phyloP scores from a whole-genome alignment of 1,140 invertebrate genomes.

The Trigoniulus corallinus region DNA sequence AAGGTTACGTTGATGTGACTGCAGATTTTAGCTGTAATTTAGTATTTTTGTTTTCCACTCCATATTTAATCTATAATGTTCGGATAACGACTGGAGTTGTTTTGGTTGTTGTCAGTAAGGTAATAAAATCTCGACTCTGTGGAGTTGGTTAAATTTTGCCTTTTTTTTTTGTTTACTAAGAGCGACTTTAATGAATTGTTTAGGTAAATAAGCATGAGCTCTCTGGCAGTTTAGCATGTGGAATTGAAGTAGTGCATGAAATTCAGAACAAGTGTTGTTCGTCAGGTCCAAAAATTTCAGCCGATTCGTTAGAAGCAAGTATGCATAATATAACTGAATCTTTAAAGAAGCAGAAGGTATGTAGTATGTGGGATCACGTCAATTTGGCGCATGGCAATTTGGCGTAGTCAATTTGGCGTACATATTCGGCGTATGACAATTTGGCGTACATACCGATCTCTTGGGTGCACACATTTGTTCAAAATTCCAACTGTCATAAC shows the following conservation, averaged over 20 bases:
- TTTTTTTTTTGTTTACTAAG: too few relatives aligned
- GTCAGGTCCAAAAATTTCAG: background rate
- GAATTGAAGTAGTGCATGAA: background rate
- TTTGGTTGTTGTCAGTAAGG: background rate
- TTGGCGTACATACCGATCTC: too few relatives aligned
- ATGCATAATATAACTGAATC: background rate
- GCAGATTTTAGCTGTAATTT: slow-evolving; percentile 12
- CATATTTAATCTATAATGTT: slow-evolving; percentile 41
- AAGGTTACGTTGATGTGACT: slow-evolving; percentile 15
- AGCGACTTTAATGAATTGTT: background rate
- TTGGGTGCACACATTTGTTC: too few relatives aligned
- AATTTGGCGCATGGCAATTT: too few relatives aligned
- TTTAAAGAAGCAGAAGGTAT: background rate
- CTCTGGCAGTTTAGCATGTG: background rate
- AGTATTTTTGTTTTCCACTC: slow-evolving; percentile 22
- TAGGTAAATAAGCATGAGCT: background rate
- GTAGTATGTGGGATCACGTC: too few relatives aligned
- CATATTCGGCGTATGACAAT: too few relatives aligned
- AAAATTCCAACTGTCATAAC: too few relatives aligned
- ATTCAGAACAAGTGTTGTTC: background rate
- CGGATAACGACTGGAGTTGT: slow-evolving; percentile 22
- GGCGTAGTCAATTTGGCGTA: too few relatives aligned
- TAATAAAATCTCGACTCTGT: too few relatives aligned
- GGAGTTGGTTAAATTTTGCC: too few relatives aligned
- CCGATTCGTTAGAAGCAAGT: background rate